Base-by-base conservation (phyloP, 2,113 vertebrate genomes). In the Odontesthes bonariensis region DNA sequence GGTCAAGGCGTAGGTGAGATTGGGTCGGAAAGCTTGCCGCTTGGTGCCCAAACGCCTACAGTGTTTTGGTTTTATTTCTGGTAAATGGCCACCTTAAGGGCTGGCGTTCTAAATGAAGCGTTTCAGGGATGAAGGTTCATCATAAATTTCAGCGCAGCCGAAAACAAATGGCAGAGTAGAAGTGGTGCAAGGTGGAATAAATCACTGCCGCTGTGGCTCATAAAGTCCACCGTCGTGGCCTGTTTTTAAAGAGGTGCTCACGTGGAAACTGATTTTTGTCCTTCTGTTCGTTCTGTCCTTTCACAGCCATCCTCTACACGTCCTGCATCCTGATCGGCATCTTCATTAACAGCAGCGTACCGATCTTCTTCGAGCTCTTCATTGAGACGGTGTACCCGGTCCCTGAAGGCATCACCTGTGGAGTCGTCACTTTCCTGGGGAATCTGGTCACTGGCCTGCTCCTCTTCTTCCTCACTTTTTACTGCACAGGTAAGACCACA, bases 321-420 rank as follows among this genome's bases (percentile, higher is more conserved):
- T 98, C 98, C 86, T 98, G 97, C 76, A 97, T 99, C 91, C 94
- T 99, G 89, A 85, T 98, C 77, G 98, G 98, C 49, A 96, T 99
- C 59, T 99, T 98, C 89, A 93, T 99, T 84, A 98, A 97, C 90
- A 97, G 98, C 94, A 98, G 96, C 0, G 88, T 98, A 73, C 98
- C 98, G 6, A 98, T 99, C 86, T 99, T 99, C 95, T 97, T 98
- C 38, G 98, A 99, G 91, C 95, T 99, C 63, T 96, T 97, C 81
- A 97, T 99, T 74, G 98, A 99, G 91, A 99, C 98, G 0, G 97
- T 99, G 69, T 99, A 99, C 84, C 98, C 98, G 2, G 96, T 98
- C 86, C 98, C 98, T 74, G 98, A 99, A 95, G 98, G 98, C 83
- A 98, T 99, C 93, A 98, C 96, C 70, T 99, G 98, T 1, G 98